phyloP scores from a whole-genome alignment of 2,888 invertebrate genomes.

The Diplazon laetatorius region DNA sequence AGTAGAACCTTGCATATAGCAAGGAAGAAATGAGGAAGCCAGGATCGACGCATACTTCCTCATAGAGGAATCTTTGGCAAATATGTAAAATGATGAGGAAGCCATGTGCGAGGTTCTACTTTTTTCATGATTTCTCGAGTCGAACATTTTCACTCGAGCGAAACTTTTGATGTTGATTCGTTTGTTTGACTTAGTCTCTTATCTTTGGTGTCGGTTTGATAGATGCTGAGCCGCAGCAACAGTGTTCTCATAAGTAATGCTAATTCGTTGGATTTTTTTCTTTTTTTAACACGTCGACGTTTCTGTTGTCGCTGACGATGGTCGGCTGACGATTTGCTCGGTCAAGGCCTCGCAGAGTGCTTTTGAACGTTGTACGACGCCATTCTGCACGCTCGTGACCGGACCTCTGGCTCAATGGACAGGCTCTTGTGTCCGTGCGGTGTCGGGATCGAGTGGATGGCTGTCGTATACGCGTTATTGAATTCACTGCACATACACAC shows the following conservation, averaged over 20 bases:
- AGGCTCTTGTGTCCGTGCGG: slow-evolving; percentile 7
- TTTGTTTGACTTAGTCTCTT: slow-evolving; percentile 16
- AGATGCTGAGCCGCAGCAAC: slow-evolving; percentile 25
- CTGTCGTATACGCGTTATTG: neutral
- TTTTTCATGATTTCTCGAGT: too few relatives aligned
- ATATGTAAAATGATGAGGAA: too few relatives aligned
- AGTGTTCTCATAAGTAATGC: slow-evolving; percentile 55
- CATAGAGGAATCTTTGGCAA: too few relatives aligned
- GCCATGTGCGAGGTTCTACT: too few relatives aligned
- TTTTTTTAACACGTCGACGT: slow-evolving; percentile 26
- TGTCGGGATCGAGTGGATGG: neutral
- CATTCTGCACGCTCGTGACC: slow-evolving; percentile 36
- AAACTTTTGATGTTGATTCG: slow-evolving; percentile 13
- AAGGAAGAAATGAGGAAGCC: too few relatives aligned
- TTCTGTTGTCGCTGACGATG: slow-evolving; percentile 2
- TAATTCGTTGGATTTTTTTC: slow-evolving; percentile 58
- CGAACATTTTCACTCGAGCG: too few relatives aligned
- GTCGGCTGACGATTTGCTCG: slow-evolving; percentile 21
- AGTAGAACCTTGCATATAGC: too few relatives aligned
- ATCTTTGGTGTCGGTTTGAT: slow-evolving; percentile 21
- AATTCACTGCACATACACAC: neutral
- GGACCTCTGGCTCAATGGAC: slow-evolving; percentile 13
- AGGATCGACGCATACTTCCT: too few relatives aligned
- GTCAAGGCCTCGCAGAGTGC: slow-evolving; percentile 51
- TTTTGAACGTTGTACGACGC: slow-evolving; percentile 29